Percentiles rank a stretch among this genome's conserved stretches.
Evolutionary conservation across 2,113 vertebrate genomes (phyloP).

Genomic region (Marmota monax): DNA sequence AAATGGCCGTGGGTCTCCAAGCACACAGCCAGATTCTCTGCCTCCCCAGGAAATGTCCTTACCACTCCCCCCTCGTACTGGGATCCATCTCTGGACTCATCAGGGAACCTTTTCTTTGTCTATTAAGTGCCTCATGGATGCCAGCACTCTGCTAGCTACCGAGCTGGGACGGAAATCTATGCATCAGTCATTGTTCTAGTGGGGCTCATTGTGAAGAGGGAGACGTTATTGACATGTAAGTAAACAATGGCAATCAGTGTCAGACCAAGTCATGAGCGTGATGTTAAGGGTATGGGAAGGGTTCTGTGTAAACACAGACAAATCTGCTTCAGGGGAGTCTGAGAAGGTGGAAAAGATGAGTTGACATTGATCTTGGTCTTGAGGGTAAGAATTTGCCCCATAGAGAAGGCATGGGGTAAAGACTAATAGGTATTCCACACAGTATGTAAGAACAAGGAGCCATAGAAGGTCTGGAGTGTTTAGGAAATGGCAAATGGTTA

Average conservation of each 20-base stretch:
- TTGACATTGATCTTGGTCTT: neutral
- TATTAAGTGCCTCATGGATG: neutral
- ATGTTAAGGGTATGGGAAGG: neutral
- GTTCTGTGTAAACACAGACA: neutral
- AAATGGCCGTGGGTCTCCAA: neutral
- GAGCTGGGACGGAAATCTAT: neutral
- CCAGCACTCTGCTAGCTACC: neutral
- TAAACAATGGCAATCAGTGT: neutral
- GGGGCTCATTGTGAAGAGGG: neutral
- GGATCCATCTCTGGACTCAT: neutral
- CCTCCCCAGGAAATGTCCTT: neutral
- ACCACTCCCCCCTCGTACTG: neutral
- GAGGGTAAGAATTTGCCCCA: neutral
- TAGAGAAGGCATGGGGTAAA: neutral
- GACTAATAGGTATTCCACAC: neutral
- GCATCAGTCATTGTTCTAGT: neutral
- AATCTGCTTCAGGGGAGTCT: neutral
- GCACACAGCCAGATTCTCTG: neutral
- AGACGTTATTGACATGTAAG: neutral
- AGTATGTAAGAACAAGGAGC: neutral
- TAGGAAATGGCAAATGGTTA: neutral
- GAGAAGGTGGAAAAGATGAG: neutral
- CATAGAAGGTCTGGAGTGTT: neutral
- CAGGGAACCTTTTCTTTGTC: neutral
- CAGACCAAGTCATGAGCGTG: neutral